A percentile compares a stretch with the other conserved stretches of the same genome.
phyloP scores from a whole-genome alignment of 2,113 vertebrate species.

The Athene cunicularia region DNA sequence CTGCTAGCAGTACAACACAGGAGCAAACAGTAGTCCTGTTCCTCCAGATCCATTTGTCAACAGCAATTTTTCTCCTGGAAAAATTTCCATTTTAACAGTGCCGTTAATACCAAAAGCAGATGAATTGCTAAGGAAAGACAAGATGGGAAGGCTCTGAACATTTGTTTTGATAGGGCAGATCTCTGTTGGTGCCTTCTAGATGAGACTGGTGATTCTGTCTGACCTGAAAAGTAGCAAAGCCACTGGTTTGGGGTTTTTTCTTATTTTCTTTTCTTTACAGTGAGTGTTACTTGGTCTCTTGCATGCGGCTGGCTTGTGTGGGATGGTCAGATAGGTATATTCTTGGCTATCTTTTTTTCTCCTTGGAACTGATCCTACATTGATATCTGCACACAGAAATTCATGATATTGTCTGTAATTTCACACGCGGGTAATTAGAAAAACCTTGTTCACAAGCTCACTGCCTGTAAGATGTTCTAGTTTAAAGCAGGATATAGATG shows the following conservation, averaged over 20 bases:
- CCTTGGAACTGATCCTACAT: background rate
- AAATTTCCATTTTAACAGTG: background rate
- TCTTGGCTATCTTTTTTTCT: background rate
- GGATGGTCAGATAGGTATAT: background rate
- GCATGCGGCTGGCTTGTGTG: background rate
- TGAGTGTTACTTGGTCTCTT: background rate
- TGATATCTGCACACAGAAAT: background rate
- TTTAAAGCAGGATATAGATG: background rate
- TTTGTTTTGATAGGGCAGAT: conserved; percentile 46
- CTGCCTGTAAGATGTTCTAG: background rate
- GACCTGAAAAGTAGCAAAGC: conserved; percentile 10
- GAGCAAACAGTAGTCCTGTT: conserved; percentile 34
- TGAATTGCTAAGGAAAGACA: background rate
- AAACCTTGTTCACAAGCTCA: background rate
- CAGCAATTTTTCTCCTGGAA: conserved; percentile 29
- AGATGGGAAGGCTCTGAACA: background rate
- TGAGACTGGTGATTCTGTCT: conserved; percentile 9
- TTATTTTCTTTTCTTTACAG: background rate
- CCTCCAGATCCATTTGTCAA: conserved; percentile 45
- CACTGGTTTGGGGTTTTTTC: background rate
- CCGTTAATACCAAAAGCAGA: background rate
- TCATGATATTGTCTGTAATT: background rate
- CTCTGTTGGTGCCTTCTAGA: conserved; percentile 17
- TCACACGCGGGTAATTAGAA: background rate
- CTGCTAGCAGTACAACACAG: conserved; percentile 37